Evolutionary conservation across 2,888 invertebrate genomes (phyloP).

Genomic region (Parnassius orleans): DNA sequence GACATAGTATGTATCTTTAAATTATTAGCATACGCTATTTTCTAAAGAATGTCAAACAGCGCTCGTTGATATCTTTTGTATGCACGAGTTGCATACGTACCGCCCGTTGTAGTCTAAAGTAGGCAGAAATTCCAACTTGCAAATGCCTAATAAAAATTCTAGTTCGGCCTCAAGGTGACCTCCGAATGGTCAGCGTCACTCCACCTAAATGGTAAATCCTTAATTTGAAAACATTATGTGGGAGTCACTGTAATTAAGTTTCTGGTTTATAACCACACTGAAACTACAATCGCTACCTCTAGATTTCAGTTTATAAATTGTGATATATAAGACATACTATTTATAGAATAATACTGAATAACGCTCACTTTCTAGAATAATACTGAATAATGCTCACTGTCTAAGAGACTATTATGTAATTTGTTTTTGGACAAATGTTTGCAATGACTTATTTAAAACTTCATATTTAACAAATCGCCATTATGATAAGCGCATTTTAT

Average conservation of each 20-base stretch:
- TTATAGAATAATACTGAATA: too few relatives aligned
- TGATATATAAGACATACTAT: too few relatives aligned
- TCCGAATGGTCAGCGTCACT: slow-evolving; percentile 20
- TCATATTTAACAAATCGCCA: too few relatives aligned
- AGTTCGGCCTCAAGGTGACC: slow-evolving; percentile 27
- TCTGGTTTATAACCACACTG: not conserved
- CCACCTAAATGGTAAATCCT: slow-evolving; percentile 23
- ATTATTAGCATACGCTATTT: slow-evolving; percentile 9
- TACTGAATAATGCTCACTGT: too few relatives aligned
- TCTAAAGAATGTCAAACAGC: slow-evolving; percentile 29
- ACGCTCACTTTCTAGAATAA: too few relatives aligned
- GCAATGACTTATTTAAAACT: too few relatives aligned
- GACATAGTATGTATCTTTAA: too few relatives aligned
- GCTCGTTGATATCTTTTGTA: slow-evolving; percentile 72
- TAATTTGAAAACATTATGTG: slow-evolving; percentile 20
- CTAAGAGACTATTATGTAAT: too few relatives aligned
- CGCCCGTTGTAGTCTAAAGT: slow-evolving; percentile 25
- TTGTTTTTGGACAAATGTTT: too few relatives aligned
- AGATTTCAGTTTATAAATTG: too few relatives aligned
- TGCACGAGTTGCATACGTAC: slow-evolving; percentile 32
- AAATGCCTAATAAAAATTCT: slow-evolving; percentile 30
- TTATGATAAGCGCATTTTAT: too few relatives aligned
- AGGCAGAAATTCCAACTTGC: slow-evolving; percentile 25
- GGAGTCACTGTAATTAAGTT: slow-evolving; percentile 19
- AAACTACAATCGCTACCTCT: too few relatives aligned